Evolutionary conservation across 2,797 vertebrate genomes (phyloP).

Genomic region (Mus caroli): DNA sequence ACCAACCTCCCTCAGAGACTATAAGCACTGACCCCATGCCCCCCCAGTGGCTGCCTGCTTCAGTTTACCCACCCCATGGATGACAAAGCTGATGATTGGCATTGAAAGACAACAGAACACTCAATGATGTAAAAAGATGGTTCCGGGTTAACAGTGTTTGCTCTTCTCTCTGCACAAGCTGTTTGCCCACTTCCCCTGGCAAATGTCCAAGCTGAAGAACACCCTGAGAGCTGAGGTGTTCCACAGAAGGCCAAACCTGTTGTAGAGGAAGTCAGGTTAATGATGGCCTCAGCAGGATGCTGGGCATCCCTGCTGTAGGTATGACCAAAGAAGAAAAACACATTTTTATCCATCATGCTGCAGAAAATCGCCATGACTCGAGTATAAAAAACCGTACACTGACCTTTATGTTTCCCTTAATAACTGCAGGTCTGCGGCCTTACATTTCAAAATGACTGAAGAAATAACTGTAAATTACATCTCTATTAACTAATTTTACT

Average conservation of each 20-base stretch:
- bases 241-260: conserved; percentile 58
- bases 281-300: conserved; percentile 46
- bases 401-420: conserved; percentile 41
- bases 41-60: background rate
- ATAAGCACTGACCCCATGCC: background rate
- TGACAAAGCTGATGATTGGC: too few relatives aligned
- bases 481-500: conserved; percentile 66
- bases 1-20: background rate
- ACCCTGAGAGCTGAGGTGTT: conserved; percentile 19
- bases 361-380: conserved; percentile 41
- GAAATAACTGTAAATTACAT: conserved; percentile 53
- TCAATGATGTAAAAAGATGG: conserved; percentile 17
- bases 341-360: conserved; percentile 48
- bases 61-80: background rate
- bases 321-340: conserved; percentile 43
- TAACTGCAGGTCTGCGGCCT: conserved; percentile 56
- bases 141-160: conserved; percentile 9
- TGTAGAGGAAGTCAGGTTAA: conserved; percentile 71
- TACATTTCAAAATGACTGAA: conserved; percentile 60
- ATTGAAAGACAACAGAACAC: conserved; percentile 15
- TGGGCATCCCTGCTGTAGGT: conserved; percentile 37
- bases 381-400: conserved; percentile 40
- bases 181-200: background rate
- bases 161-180: conserved; percentile 60
- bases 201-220: conserved; percentile 57